phyloP scores from a whole-genome alignment of 2,888 invertebrate genomes.

The Melitaea athalia region DNA sequence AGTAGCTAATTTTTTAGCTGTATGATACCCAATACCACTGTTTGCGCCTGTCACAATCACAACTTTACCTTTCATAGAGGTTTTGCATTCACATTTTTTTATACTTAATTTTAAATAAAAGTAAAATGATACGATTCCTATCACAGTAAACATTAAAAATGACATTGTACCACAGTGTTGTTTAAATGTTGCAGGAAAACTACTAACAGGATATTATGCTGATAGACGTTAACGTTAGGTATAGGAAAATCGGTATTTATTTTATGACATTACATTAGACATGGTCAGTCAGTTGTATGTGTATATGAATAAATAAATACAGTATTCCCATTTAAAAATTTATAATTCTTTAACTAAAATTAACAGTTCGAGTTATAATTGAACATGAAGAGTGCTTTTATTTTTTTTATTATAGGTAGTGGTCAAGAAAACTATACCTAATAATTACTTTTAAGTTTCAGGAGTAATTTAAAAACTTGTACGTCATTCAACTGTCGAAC shows the following conservation, averaged over 20 bases:
- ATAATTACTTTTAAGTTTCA: no score
- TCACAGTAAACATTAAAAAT: background rate
- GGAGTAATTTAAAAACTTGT: no score
- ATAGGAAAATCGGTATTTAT: background rate
- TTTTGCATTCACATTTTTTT: constrained; percentile 24
- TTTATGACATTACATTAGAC: no score
- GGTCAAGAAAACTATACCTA: no score
- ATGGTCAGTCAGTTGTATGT: no score
- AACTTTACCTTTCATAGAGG: constrained; percentile 35
- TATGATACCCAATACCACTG: constrained; percentile 59
- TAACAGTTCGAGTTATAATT: no score
- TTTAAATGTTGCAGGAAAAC: background rate
- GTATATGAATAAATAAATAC: no score
- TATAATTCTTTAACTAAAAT: no score
- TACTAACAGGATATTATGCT: background rate
- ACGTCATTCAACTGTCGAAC: no score
- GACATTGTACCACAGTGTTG: background rate
- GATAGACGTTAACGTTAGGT: background rate
- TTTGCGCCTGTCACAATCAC: constrained; percentile 45
- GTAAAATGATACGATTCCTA: background rate
- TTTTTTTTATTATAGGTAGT: no score
- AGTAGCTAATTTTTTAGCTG: constrained; percentile 54
- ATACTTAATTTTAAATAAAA: constrained; percentile 23
- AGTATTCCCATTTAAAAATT: no score
- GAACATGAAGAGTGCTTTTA: no score